A percentile compares a stretch with the other conserved stretches of the same genome.
These are phyloP conservation scores for Hiodon tergisus DNA, from an alignment of 2,113 vertebrate genomes.

Conservation along the genomic window DNA sequence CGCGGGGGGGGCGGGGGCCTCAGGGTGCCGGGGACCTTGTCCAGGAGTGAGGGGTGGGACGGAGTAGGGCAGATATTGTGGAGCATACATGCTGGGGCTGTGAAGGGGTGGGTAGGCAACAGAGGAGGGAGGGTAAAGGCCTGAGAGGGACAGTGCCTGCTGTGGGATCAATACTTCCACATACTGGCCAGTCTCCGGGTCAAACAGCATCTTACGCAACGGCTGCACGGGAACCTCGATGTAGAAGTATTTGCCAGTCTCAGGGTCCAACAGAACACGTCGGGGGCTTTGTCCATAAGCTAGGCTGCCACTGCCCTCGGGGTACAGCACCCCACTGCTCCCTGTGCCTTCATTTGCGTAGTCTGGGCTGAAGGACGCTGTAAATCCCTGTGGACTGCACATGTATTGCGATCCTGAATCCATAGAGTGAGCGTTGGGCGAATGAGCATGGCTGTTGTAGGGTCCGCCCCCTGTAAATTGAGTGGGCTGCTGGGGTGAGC, in stretches of 20 bases:
- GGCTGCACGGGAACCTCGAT: slow-evolving; percentile 81
- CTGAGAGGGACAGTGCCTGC: slow-evolving; percentile 63
- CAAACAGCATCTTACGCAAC: slow-evolving; percentile 79
- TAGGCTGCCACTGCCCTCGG: slow-evolving; percentile 44
- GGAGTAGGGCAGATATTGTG: slow-evolving; percentile 68
- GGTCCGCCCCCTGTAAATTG: slow-evolving; percentile 40
- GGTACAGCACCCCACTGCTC: slow-evolving; percentile 47
- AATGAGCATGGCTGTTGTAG: slow-evolving; percentile 53
- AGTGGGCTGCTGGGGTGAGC: slow-evolving; percentile 57
- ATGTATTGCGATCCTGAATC: slow-evolving; percentile 57
- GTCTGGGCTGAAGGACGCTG: slow-evolving; percentile 58
- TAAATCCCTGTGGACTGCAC: slow-evolving; percentile 53
- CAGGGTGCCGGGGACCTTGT: slow-evolving; percentile 55
- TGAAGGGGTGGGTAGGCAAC: slow-evolving; percentile 64
- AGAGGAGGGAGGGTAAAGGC: slow-evolving; percentile 70
- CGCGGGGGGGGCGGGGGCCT: slow-evolving; percentile 51
- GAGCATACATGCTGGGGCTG: slow-evolving; percentile 63
- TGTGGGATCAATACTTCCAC: slow-evolving; percentile 86
- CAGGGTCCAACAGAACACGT: slow-evolving; percentile 81
- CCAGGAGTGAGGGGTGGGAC: slow-evolving; percentile 57
- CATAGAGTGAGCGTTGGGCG: slow-evolving; percentile 52
- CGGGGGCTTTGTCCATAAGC: slow-evolving; percentile 55
- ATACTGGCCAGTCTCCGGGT: slow-evolving; percentile 89
- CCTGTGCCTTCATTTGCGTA: slow-evolving; percentile 57
- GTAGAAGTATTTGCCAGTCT: slow-evolving; percentile 88